A percentile compares a stretch with the other conserved stretches of the same genome.
phyloP scores from a whole-genome alignment of 2,113 vertebrate species.

The rabbit (Oryctolagus cuniculus) region DNA sequence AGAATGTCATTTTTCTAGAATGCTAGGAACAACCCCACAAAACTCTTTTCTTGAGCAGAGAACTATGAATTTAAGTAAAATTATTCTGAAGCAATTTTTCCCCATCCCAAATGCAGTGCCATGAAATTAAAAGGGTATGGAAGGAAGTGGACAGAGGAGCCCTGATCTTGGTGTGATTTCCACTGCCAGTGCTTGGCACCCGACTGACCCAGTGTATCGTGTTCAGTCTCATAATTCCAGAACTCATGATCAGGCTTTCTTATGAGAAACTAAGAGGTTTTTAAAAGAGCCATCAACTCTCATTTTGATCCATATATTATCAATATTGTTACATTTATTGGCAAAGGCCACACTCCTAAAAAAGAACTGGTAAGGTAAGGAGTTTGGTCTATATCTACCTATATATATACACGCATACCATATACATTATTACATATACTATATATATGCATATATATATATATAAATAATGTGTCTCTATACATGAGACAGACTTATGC shows the following conservation, averaged over 20 bases:
- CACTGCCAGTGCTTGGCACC: too few species aligned
- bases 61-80: not conserved
- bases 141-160: not conserved
- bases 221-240: not conserved
- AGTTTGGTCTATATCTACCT: not conserved
- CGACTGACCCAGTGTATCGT: not conserved
- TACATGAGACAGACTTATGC: not conserved
- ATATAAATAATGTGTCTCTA: not conserved
- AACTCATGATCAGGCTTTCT: not conserved
- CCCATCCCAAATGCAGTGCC: not conserved
- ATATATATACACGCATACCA: too few species aligned
- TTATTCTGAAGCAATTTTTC: not conserved
- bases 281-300: not conserved
- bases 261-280: not conserved
- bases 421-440: too few species aligned
- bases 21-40: not conserved
- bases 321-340: not conserved
- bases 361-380: not conserved
- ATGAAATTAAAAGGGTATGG: not conserved
- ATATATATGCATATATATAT: not conserved
- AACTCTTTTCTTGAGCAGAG: not conserved
- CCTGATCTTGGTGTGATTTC: not conserved
- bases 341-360: not conserved
- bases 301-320: not conserved
- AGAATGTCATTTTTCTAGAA: not conserved